Evolutionary conservation across 2,888 invertebrate species (phyloP).

Genomic region (Pseudococcus jackbeardsleyi): DNA sequence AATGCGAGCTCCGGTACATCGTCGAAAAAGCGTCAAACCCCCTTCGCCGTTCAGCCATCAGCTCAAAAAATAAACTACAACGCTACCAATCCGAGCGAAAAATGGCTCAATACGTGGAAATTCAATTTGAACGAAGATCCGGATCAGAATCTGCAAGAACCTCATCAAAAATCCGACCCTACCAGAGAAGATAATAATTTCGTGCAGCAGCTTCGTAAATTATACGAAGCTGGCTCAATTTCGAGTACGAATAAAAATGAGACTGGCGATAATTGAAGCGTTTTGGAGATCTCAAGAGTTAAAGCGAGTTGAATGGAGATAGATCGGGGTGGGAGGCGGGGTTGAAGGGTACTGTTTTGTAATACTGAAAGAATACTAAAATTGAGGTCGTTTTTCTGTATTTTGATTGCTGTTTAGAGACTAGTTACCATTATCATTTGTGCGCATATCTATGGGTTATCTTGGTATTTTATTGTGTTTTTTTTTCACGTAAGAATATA

Average conservation of each 20-base stretch:
- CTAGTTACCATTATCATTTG: neutral
- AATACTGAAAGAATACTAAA: neutral
- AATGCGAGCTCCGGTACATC: constrained; percentile 47
- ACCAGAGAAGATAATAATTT: constrained; percentile 55
- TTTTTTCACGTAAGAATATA: no score
- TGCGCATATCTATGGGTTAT: neutral
- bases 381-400: neutral
- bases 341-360: neutral
- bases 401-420: neutral
- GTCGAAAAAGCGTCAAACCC: constrained; percentile 66
- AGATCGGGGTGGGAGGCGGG: neutral
- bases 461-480: no score
- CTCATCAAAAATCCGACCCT: constrained; percentile 47
- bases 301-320: neutral
- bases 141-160: constrained; percentile 20
- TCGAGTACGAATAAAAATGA: constrained; percentile 24
- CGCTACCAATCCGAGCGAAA: constrained; percentile 55
- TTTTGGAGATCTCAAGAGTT: neutral
- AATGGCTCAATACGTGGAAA: constrained; percentile 66
- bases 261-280: neutral
- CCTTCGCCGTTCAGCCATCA: neutral
- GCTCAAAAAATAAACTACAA: constrained; percentile 54
- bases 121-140: constrained; percentile 63
- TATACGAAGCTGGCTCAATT: constrained; percentile 25
- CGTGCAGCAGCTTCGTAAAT: constrained; percentile 56